Conservation (phyloP, 2,797 vertebrate species). For the Todus mexicanus region DNA sequence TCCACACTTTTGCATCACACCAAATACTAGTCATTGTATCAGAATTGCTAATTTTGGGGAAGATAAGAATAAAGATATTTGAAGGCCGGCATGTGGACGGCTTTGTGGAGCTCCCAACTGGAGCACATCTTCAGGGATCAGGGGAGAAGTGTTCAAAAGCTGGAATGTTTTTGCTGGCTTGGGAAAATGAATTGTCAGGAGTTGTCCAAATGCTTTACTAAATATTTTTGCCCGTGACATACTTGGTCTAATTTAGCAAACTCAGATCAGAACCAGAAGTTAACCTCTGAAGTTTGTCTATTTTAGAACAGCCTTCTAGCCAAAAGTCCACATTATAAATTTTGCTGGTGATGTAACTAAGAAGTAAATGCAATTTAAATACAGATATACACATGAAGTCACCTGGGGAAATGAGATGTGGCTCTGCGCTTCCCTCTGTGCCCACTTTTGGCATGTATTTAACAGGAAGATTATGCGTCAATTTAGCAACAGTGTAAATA, state of each 20-base stretch:
- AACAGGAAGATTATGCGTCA: not conserved
- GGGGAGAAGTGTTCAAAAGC: not conserved
- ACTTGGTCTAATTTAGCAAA: not conserved
- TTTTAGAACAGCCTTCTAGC: not conserved
- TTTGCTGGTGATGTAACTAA: not conserved
- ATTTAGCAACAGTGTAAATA: conserved; percentile 29
- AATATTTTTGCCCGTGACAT: not conserved
- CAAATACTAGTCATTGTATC: not conserved
- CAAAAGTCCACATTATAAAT: not conserved
- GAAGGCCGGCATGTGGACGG: not conserved
- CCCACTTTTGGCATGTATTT: not conserved
- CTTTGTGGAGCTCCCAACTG: not conserved
- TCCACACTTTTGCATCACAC: not conserved
- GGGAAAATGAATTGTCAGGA: not conserved
- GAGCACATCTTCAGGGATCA: not conserved
- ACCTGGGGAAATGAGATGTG: not conserved
- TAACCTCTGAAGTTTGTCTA: not conserved
- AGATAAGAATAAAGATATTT: not conserved
- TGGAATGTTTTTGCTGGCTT: not conserved
- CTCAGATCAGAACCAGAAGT: not conserved
- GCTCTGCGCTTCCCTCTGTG: not conserved
- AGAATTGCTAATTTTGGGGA: not conserved
- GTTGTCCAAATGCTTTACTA: not conserved
- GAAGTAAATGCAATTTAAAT: not conserved
- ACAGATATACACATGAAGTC: not conserved